Base-by-base conservation (phyloP, 2,888 invertebrate genomes). In the Eremobia ochroleuca region DNA sequence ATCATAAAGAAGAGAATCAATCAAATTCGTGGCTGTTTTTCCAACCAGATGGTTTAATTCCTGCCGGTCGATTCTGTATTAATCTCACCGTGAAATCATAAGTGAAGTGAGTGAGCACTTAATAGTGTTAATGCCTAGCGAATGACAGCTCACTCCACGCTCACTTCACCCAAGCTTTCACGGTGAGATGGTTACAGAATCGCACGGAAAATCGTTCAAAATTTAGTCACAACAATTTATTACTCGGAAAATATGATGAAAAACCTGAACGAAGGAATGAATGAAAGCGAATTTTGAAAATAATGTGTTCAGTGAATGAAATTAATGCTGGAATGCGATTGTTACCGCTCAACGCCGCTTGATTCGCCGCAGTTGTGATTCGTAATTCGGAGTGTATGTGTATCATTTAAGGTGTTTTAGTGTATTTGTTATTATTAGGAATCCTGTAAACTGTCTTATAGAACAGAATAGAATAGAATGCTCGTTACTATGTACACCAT, bases 261-360 rank as follows among this genome's bases (percentile, higher is more conserved):
- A 59, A n/a, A 49, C 15, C 25, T 49, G 5, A 67, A 78, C 13
- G 8, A 68, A 61, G 2, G 18, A 58, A 49, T 13, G 9, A 49
- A 40, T 15, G 1, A 59, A 49, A 34, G 25, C n/a, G 40, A 64
- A 79, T 58, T 72, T 46, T 11, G 15, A 55, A 64, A 46, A 25
- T 31, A n/a, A 73, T 64, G n/a, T 55, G 34, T 64, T 61, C n/a
- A 46, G 34, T 18, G n/a, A 64, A 64, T 21, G n/a, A 37, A 64
- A 49, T 64, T 2, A 70, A 55, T 37, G 34, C 37, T 46, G 21
- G n/a, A 80, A 73, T 64, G 25, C 52, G 25, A 65, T 59, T 49
- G 34, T 65, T 28, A 58, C 31, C 46, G 46, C n/a, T 55, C 15
- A 58, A n/a, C n/a, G n/a, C n/a, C n/a, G n/a, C n/a, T n/a, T n/a